phyloP scores from a whole-genome alignment of 2,888 invertebrate genomes.

The Lasioglossum leucozonium region DNA sequence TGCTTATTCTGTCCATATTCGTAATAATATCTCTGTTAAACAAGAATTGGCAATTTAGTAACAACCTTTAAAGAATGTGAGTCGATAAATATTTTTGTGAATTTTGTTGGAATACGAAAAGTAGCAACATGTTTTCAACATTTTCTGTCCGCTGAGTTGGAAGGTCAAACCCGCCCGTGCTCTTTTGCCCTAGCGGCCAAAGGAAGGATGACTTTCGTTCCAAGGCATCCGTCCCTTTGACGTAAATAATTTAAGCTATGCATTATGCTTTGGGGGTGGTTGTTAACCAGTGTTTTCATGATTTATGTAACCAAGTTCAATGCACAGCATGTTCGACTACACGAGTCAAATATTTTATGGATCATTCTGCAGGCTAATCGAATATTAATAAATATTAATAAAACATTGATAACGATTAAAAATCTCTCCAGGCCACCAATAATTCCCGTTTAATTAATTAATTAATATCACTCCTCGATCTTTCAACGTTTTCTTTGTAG shows the following conservation, averaged over 20 bases:
- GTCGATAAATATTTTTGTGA: not conserved
- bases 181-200: not conserved
- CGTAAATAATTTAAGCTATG: slow-evolving; percentile 45
- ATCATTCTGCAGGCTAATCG: not conserved
- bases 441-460: not conserved
- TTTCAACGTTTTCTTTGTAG: no score
- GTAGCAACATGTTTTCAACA: not conserved
- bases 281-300: not conserved
- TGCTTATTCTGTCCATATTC: no score
- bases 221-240: slow-evolving; percentile 13
- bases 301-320: not conserved
- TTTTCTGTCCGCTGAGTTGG: not conserved
- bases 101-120: not conserved
- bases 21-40: no score
- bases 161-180: no score
- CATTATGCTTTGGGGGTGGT: not conserved
- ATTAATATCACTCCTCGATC: not conserved
- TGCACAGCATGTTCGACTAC: slow-evolving; percentile 6
- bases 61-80: no score
- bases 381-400: not conserved
- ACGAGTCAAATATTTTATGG: not conserved
- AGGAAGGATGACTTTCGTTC: slow-evolving; percentile 25
- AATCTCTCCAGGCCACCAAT: not conserved
- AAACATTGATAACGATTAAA: not conserved
- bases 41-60: no score